A percentile compares a stretch with the other conserved stretches of the same genome.
Evolutionary conservation across 2,888 invertebrate species (phyloP).

Genomic region (Imbricaverruca yamaguchii): DNA sequence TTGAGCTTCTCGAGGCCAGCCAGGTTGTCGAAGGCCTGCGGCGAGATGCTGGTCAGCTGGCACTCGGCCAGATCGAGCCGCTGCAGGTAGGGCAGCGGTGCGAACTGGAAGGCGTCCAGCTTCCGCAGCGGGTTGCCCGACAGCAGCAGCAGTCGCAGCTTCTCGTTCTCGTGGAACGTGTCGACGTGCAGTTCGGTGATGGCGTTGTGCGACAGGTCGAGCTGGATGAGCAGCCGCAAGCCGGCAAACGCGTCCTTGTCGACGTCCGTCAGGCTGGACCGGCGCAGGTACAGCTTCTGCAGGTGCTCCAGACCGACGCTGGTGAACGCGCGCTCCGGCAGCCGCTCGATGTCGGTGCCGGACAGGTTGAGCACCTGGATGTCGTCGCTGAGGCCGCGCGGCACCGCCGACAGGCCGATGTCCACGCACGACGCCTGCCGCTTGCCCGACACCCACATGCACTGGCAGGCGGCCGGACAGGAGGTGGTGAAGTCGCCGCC

Average conservation of each 20-base stretch:
- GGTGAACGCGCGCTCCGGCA: slow-evolving; percentile 46
- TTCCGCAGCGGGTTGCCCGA: slow-evolving; percentile 73
- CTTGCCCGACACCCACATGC: slow-evolving; percentile 81
- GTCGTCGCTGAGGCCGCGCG: slow-evolving; percentile 62
- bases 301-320: slow-evolving; percentile 67
- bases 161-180: slow-evolving; percentile 72
- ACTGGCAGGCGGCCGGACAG: slow-evolving; percentile 75
- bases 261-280: slow-evolving; percentile 64
- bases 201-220: slow-evolving; percentile 72
- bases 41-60: slow-evolving; percentile 63
- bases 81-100: slow-evolving; percentile 67
- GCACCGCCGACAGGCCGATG: slow-evolving; percentile 69
- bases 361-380: slow-evolving; percentile 80
- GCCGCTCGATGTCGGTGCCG: slow-evolving; percentile 65
- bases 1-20: slow-evolving; percentile 38
- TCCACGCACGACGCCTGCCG: slow-evolving; percentile 79
- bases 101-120: slow-evolving; percentile 69
- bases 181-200: slow-evolving; percentile 59
- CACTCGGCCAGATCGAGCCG: slow-evolving; percentile 74
- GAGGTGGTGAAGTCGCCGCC: slow-evolving; percentile 2
- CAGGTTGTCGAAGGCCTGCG: slow-evolving; percentile 66
- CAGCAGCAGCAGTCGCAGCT: slow-evolving; percentile 65
- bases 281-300: slow-evolving; percentile 70
- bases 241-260: slow-evolving; percentile 79
- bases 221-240: slow-evolving; percentile 74